A percentile compares a stretch with the other conserved stretches of the same genome.
Evolutionary conservation across 2,888 invertebrate species (phyloP).

Genomic region (Pemphredon lugubris): DNA sequence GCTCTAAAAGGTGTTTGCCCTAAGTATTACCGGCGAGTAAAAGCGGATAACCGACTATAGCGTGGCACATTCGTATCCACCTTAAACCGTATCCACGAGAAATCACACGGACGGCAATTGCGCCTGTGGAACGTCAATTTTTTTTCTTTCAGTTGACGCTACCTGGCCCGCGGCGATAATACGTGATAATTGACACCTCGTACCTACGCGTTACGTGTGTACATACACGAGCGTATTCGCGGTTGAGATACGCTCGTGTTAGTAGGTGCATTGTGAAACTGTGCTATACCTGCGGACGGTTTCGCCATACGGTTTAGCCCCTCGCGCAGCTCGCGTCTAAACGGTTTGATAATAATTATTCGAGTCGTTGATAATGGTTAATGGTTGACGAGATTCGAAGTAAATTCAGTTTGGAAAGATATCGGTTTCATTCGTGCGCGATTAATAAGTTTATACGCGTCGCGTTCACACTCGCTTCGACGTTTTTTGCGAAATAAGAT

Average conservation of each 20-base stretch:
- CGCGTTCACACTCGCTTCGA: too few relatives aligned
- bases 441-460: too few relatives aligned
- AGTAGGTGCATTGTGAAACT: slow-evolving; percentile 49
- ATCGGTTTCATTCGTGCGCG: too few relatives aligned
- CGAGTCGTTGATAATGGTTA: too few relatives aligned
- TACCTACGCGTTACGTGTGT: slow-evolving; percentile 65
- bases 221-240: slow-evolving; percentile 37
- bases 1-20: slow-evolving; percentile 78
- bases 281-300: slow-evolving; percentile 41
- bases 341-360: too few relatives aligned
- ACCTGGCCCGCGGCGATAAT: slow-evolving; percentile 74
- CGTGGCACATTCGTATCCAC: slow-evolving; percentile 43
- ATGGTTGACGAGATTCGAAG: too few relatives aligned
- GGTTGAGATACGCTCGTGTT: slow-evolving; percentile 38
- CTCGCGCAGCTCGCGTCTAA: background rate
- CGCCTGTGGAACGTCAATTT: slow-evolving; percentile 52
- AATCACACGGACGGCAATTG: slow-evolving; percentile 31
- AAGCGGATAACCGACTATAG: slow-evolving; percentile 57
- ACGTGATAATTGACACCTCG: slow-evolving; percentile 76
- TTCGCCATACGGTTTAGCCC: slow-evolving; percentile 23
- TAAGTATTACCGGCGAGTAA: slow-evolving; percentile 71
- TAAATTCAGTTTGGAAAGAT: too few relatives aligned
- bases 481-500: too few relatives aligned
- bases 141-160: slow-evolving; percentile 58
- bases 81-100: slow-evolving; percentile 42